phyloP scores from a whole-genome alignment of 2,888 invertebrate genomes.

The Drosophila borealis region DNA sequence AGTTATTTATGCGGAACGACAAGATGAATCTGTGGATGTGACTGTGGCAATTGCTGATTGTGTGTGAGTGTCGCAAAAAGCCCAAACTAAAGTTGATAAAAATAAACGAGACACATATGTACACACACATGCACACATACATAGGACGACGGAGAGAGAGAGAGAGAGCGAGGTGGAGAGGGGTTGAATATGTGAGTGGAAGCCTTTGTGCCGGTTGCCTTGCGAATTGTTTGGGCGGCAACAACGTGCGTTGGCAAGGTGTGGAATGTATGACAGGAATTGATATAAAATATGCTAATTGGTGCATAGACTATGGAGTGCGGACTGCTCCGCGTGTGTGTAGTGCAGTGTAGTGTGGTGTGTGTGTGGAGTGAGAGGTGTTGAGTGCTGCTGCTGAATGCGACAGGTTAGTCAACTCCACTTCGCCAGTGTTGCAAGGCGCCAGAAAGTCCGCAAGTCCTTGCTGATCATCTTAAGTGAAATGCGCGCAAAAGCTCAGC shows the following conservation, averaged over 20 bases:
- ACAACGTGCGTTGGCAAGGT: conserved; percentile 55
- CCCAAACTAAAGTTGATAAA: conserved; percentile 74
- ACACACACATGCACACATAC: conserved; percentile 9
- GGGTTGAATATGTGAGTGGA: conserved; percentile 12
- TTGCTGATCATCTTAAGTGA: not conserved
- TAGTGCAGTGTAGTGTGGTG: conserved; percentile 1
- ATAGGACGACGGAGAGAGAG: not conserved
- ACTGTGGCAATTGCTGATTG: conserved; percentile 26
- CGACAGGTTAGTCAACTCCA: conserved; percentile 58
- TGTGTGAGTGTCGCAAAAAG: conserved; percentile 27
- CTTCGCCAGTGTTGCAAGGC: not conserved
- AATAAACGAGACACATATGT: conserved; percentile 64
- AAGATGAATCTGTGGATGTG: conserved; percentile 69
- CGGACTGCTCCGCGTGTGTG: not conserved
- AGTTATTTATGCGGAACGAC: conserved; percentile 78
- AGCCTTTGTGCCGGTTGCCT: conserved; percentile 61
- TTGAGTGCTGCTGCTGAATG: conserved; percentile 25
- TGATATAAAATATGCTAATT: conserved; percentile 80
- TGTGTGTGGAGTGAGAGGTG: conserved; percentile 19
- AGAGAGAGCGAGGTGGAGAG: not conserved
- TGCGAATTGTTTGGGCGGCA: conserved; percentile 78
- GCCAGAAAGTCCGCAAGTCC: not conserved
- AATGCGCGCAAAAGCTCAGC: too few species aligned
- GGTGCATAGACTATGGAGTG: conserved; percentile 53
- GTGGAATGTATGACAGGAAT: conserved; percentile 78